These are phyloP conservation scores for Malacosoma neustria DNA, from an alignment of 2,888 invertebrate genomes.

Conservation along the genomic window DNA sequence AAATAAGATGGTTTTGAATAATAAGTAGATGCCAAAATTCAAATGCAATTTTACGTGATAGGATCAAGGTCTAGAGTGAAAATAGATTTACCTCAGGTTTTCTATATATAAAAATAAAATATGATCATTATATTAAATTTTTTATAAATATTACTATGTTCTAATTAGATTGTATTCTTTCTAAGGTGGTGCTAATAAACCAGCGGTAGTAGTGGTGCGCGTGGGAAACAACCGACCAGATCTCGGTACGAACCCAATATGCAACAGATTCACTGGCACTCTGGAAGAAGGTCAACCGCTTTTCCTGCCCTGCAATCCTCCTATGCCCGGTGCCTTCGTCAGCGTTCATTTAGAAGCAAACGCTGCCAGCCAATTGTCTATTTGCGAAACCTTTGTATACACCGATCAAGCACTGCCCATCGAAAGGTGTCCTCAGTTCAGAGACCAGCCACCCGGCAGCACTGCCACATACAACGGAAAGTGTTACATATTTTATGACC, in stretches of 20 bases:
- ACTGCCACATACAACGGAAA: constrained; percentile 96
- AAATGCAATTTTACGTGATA: no score
- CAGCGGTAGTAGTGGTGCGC: constrained; percentile 90
- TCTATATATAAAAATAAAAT: no score
- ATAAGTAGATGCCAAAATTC: no score
- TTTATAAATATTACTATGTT: no score
- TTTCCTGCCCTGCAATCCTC: constrained; percentile 94
- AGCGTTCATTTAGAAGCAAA: constrained; percentile 91
- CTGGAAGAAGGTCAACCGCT: constrained; percentile 93
- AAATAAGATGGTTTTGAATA: no score
- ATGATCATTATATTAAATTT: no score
- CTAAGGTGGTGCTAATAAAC: constrained; percentile 78
- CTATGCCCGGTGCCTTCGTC: constrained; percentile 96
- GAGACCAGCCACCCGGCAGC: constrained; percentile 94
- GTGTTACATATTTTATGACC: constrained; percentile 94
- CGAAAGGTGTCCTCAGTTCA: constrained; percentile 92
- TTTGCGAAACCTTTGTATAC: constrained; percentile 95
- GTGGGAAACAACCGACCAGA: constrained; percentile 96
- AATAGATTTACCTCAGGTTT: no score
- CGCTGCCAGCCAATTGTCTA: constrained; percentile 84
- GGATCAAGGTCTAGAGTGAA: no score
- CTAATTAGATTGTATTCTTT: not conserved
- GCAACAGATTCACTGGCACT: constrained; percentile 91
- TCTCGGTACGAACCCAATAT: constrained; percentile 92
- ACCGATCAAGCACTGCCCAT: constrained; percentile 93